These are phyloP conservation scores for Cheiracanthium punctorium DNA, from an alignment of 2,888 invertebrate species.

Conservation along the genomic window DNA sequence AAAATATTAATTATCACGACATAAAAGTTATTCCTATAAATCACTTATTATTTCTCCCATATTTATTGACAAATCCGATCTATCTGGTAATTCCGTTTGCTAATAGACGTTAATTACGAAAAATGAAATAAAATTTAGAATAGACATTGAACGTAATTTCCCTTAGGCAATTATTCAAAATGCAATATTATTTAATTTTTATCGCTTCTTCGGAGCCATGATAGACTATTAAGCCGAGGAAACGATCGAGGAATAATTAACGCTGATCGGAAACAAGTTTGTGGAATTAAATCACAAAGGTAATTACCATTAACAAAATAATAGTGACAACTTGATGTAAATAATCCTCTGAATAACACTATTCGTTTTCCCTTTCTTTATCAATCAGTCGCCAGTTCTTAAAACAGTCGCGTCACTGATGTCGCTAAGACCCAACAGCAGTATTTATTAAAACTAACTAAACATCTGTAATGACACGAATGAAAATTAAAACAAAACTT, in stretches of 20 bases:
- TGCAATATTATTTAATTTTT: constrained; percentile 1
- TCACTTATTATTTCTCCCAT: background rate
- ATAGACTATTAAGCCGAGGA: background rate
- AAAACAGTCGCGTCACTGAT: background rate
- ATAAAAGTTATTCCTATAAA: too few relatives aligned
- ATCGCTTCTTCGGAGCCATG: background rate
- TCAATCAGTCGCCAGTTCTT: constrained; percentile 25
- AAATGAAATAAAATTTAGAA: background rate
- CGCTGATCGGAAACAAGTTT: background rate
- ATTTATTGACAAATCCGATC: background rate
- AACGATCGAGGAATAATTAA: constrained; percentile 3
- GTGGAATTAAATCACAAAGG: constrained; percentile 35
- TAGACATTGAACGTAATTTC: background rate
- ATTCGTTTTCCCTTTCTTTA: constrained; percentile 23
- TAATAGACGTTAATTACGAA: background rate
- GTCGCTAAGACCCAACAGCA: background rate
- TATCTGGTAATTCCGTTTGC: background rate
- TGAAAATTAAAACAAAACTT: constrained; percentile 6
- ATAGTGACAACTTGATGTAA: constrained; percentile 50
- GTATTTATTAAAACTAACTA: constrained; percentile 55
- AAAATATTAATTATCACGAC: too few relatives aligned
- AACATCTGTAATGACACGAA: constrained; percentile 43
- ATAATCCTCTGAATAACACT: constrained; percentile 37
- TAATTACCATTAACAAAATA: constrained; percentile 41
- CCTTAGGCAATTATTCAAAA: background rate